Conservation (phyloP, 2,797 vertebrate species). For the Xenops minutus region DNA sequence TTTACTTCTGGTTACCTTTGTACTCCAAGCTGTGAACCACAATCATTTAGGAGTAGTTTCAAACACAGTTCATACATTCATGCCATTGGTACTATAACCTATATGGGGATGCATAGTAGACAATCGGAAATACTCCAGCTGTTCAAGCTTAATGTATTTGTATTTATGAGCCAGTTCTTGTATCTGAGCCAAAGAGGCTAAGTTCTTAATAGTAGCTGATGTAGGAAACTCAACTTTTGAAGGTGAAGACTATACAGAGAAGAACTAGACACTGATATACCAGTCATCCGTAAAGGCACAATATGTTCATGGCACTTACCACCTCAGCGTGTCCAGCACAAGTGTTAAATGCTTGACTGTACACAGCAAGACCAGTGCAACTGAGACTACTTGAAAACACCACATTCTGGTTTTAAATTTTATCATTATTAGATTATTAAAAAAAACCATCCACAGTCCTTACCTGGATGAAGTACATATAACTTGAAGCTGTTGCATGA, state of each 20-base stretch:
- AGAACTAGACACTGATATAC: background rate
- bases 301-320: background rate
- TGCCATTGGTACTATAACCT: background rate
- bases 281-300: background rate
- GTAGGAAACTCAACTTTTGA: slow-evolving; percentile 1
- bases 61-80: background rate
- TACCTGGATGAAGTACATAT: background rate
- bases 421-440: background rate
- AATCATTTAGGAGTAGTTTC: background rate
- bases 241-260: background rate
- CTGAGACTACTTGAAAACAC: background rate
- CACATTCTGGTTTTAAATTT: background rate
- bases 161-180: slow-evolving; percentile 21
- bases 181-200: background rate
- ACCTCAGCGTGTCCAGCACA: background rate
- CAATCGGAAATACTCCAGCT: slow-evolving; percentile 18
- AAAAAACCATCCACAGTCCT: background rate
- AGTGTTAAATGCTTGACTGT: background rate
- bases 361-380: background rate
- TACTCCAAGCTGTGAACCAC: background rate
- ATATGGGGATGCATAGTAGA: background rate
- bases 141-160: slow-evolving; percentile 5
- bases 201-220: background rate
- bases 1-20: background rate
- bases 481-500: background rate